Evolutionary conservation across 2,113 vertebrate genomes (phyloP), one percentile per base, ranked within the genome.

Genomic region (Ploceus nigricollis): DNA sequence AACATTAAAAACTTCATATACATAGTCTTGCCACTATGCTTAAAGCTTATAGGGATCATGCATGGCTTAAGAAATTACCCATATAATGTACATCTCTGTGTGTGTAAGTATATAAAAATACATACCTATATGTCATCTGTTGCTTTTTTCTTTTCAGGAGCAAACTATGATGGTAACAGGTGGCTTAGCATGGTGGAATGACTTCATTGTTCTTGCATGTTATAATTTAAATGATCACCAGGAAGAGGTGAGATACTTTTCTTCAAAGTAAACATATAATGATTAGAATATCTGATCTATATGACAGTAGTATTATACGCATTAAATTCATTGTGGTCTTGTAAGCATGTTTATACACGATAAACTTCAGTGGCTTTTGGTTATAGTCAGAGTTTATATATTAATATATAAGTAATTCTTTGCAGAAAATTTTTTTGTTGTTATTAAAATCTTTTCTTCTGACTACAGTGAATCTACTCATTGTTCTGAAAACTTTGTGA

Each of bases 141-240:
- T 75, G 35, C 6, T 28, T 80, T 81, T 89, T 72, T 72, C 17
- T 95, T 96, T 97, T 97, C 82, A 99, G 99, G 99, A 99, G 97
- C 99, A 99, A 98, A 99, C 98, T 97, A 99, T 99, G 99, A 98
- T 98, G 5, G 99, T 99, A 92, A 99, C 99, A 13, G 99, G 99
- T 83, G 99, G 99, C 73, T 98, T 99, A 91, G 98, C 99, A 9
- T 99, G 99, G 99, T 99, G 99, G 99, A 99, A 99, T 57, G 99
- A 99, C 95, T 99, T 99, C 96, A 98, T 99, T 90, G 99, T 99
- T 87, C 98, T 99, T 96, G 99, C 99, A 39, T 99, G 99, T 98
- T 99, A 99, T 91, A 99, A 99, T 95, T 98, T 99, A 96, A 99
- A 97, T 90, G 99, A 99, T 94, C 99, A 92, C 82, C 99, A 99